Conservation (phyloP, 2,797 vertebrate species). For the Setipinna tenuifilis region DNA sequence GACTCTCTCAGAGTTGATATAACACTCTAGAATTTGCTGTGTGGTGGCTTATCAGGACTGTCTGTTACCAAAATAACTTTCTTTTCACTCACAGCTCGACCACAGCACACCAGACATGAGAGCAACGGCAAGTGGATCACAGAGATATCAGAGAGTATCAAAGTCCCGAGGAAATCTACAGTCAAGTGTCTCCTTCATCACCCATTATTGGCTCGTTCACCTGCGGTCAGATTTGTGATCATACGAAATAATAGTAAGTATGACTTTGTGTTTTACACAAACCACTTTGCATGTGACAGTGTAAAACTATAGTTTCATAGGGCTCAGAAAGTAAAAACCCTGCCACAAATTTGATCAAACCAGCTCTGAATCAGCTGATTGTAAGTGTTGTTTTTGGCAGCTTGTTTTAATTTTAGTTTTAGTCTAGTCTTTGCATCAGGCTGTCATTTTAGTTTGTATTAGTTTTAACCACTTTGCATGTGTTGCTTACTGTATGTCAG, state of each 20-base stretch:
- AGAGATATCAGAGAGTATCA: slow-evolving; percentile 45
- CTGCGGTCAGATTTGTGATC: slow-evolving; percentile 58
- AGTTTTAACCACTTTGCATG: too few relatives aligned
- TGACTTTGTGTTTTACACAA: neutral
- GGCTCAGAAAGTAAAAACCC: too few relatives aligned
- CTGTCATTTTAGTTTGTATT: too few relatives aligned
- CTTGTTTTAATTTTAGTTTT: too few relatives aligned
- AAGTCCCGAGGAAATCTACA: slow-evolving; percentile 38
- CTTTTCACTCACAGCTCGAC: slow-evolving; percentile 56
- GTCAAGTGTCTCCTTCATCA: slow-evolving; percentile 72
- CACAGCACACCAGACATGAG: slow-evolving; percentile 30
- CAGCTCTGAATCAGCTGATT: too few relatives aligned
- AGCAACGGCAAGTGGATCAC: slow-evolving; percentile 52
- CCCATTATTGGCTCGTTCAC: slow-evolving; percentile 37
- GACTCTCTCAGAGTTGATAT: too few relatives aligned
- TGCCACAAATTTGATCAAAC: too few relatives aligned
- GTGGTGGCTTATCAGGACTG: too few relatives aligned
- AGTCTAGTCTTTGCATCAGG: too few relatives aligned
- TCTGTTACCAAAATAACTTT: neutral
- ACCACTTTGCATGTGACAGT: neutral
- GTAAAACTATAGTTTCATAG: too few relatives aligned
- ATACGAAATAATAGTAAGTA: slow-evolving; percentile 67
- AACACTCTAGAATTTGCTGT: too few relatives aligned
- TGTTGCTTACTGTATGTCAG: neutral
- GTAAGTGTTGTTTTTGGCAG: too few relatives aligned